A percentile compares a stretch with the other conserved stretches of the same genome.
Evolutionary conservation across 1,140 invertebrate genomes (phyloP).

Genomic region (Dreissena rostriformis): DNA sequence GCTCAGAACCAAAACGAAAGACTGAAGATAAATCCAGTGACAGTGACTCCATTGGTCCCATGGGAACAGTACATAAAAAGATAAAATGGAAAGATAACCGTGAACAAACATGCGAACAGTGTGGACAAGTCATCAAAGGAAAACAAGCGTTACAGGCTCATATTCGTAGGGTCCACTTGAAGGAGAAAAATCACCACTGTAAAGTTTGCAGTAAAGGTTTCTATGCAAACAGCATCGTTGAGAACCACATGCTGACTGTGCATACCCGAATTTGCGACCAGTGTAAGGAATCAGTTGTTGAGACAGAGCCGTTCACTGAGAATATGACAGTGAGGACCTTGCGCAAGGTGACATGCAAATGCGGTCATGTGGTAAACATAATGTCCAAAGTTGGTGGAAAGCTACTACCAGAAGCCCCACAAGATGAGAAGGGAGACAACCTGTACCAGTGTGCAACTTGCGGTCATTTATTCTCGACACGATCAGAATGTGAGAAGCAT

Average conservation of each 20-base stretch:
- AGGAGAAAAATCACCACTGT: constrained; percentile 3
- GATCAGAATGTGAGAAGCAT: too few species aligned
- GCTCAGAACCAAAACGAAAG: too few species aligned
- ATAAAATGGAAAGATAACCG: too few species aligned
- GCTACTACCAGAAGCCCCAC: too few species aligned
- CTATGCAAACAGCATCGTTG: constrained; percentile 4
- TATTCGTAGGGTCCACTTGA: constrained; percentile 25
- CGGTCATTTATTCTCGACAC: too few species aligned
- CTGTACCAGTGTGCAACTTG: too few species aligned
- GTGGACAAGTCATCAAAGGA: constrained; percentile 18
- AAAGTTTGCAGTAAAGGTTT: constrained; percentile 25
- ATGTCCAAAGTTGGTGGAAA: too few species aligned
- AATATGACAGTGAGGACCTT: not conserved
- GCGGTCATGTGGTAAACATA: not conserved
- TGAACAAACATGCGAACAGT: constrained; percentile 12
- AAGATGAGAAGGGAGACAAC: too few species aligned
- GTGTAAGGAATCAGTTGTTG: constrained; percentile 31
- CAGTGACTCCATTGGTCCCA: too few species aligned
- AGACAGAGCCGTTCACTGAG: constrained; percentile 14
- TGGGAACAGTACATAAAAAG: too few species aligned
- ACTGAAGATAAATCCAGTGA: too few species aligned
- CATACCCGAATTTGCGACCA: constrained; percentile 29
- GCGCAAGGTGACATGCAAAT: constrained; percentile 18
- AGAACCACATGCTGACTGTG: constrained; percentile 29
- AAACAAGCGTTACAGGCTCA: constrained; percentile 13